Evolutionary conservation across 2,113 vertebrate species (phyloP), one percentile per base, ranked within the genome.

Genomic region (Callithrix jacchus): DNA sequence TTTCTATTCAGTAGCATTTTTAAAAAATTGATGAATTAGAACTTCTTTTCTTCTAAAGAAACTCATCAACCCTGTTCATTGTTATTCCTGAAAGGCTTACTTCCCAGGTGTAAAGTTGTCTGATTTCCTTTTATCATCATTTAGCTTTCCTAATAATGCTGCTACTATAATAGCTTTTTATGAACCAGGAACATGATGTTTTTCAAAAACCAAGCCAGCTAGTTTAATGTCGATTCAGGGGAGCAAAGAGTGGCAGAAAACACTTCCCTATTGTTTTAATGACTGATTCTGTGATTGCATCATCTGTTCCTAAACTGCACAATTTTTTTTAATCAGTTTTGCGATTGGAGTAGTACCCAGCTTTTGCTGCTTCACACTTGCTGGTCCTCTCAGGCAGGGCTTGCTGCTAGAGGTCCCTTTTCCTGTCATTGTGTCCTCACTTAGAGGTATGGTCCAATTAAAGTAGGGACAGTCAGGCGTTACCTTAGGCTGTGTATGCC

Each of bases 1-100:
- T 97, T 81, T 37, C 89, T 97, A 9, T 95, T 98, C 87, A 96
- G 89, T 74, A 97, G 40, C 68, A 83, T 95, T 97, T 66, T 94
- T 96, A 17, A 68, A 96, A 74, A 71, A 81, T 88, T 95, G 86
- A 88, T 97, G 91, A 97, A 96, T 79, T 91, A 87, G 77, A 97
- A 96, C 27, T 66, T 91, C 61, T 94, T 92, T 97, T 54, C 76
- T 93, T 94, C 85, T 58, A 92, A 61, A 95, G 89, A 96, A 97
- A 92, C 64, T 37, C 70, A 89, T 80, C 87, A 91, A 0, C 82
- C 49, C 40, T 86, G 27, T 40, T 97, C 89, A 91, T 79, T 93
- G 91, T 87, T 79, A 85, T 87, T 91, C 81, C 82, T 91, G 83
- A 91, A 92, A 87, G 58, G 35, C 83, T 88, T 20, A 6, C 45